Evolutionary conservation across 2,113 vertebrate species (phyloP).

Genomic region (Cyrtonyx montezumae): DNA sequence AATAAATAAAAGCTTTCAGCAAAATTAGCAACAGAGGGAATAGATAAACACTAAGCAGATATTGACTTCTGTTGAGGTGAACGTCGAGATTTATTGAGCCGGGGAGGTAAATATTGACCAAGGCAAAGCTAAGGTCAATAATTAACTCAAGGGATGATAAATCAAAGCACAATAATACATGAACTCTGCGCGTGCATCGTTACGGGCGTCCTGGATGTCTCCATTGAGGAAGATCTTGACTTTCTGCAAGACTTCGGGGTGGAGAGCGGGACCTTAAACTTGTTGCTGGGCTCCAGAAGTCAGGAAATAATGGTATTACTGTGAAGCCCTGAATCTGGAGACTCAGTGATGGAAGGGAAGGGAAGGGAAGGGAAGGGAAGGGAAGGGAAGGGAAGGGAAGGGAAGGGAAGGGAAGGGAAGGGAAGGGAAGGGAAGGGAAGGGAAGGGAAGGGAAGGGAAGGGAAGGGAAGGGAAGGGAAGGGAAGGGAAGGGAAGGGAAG

Average conservation of each 20-base stretch:
- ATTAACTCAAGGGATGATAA: constrained; percentile 67
- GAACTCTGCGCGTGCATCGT: background rate
- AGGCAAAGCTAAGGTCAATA: constrained; percentile 72
- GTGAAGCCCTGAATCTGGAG: background rate
- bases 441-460: no score
- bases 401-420: no score
- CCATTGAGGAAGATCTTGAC: background rate
- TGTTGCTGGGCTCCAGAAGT: background rate
- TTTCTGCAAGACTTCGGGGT: background rate
- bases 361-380: no score
- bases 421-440: no score
- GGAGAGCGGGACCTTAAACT: background rate
- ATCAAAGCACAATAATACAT: constrained; percentile 37
- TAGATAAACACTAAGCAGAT: constrained; percentile 73
- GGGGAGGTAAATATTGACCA: constrained; percentile 70
- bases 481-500: no score
- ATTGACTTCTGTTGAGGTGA: constrained; percentile 71
- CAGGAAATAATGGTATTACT: rapidly evolving
- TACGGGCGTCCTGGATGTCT: background rate
- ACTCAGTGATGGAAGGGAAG: background rate
- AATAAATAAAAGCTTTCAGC: constrained; percentile 66
- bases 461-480: no score
- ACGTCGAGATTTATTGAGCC: constrained; percentile 72
- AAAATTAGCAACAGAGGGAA: constrained; percentile 63
- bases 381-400: no score